phyloP scores from a whole-genome alignment of 2,888 invertebrate genomes.

The Achlya flavicornis region DNA sequence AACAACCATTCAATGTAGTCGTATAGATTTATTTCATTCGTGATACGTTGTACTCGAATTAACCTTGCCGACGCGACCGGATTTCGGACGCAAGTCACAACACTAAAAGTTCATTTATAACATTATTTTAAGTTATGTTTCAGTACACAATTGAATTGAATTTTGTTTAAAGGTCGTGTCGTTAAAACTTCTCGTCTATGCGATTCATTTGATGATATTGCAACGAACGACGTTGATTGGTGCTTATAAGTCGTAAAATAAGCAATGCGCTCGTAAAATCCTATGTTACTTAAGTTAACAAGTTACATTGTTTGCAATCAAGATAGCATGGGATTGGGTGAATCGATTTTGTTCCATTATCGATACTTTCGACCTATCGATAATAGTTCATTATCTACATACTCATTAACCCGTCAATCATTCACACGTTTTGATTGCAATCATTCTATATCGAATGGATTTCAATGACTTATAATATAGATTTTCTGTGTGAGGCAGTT shows the following conservation, averaged over 20 bases:
- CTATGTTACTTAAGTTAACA: slow-evolving; percentile 31
- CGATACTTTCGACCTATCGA: neutral
- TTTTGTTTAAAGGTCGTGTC: slow-evolving; percentile 47
- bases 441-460: neutral
- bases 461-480: neutral
- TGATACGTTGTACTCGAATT: slow-evolving; percentile 33
- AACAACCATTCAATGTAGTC: slow-evolving; percentile 47
- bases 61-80: slow-evolving; percentile 14
- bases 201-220: slow-evolving; percentile 35
- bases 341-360: slow-evolving; percentile 1
- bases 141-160: slow-evolving; percentile 36
- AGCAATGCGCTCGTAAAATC: slow-evolving; percentile 35
- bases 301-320: slow-evolving; percentile 34
- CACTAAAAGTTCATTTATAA: slow-evolving; percentile 12
- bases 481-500: neutral
- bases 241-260: slow-evolving; percentile 25
- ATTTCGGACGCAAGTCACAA: slow-evolving; percentile 1
- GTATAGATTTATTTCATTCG: slow-evolving; percentile 54
- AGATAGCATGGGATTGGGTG: slow-evolving; percentile 19
- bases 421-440: neutral
- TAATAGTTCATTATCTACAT: neutral
- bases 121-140: slow-evolving; percentile 15
- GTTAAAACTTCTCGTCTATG: slow-evolving; percentile 35
- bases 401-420: neutral
- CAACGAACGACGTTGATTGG: slow-evolving; percentile 30